Base-by-base conservation (phyloP, 2,113 vertebrate genomes). In the Nothocercus nigrocapillus region DNA sequence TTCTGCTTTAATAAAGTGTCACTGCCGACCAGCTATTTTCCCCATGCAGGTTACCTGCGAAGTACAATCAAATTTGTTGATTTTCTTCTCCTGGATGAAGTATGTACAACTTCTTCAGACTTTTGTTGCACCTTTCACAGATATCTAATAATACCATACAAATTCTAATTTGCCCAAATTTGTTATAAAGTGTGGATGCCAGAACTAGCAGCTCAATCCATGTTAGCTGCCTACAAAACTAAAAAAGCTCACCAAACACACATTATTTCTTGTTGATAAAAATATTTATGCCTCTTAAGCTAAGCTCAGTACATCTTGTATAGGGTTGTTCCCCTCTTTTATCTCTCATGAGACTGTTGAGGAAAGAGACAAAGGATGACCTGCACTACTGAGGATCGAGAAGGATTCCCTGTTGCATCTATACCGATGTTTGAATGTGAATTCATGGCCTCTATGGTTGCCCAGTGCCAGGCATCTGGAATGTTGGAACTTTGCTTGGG, bases 111-210 rank as follows among this genome's bases (percentile, higher is more conserved):
- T 51, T 6, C 32, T 85, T 3, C 4, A 9, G 1, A 56, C 42
- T 72, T 89, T 13, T 79, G 9, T 25, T 89, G 28, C 30, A 74
- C 13, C 16, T 72, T 87, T 91, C 32, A 27, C 72, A 61, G 85
- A 82, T 79, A 82, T 30, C 47, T 53, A 28, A 20, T 10, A 51
- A 19, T 75, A 7, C 21, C 62, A 64, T 27, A 20, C 16, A 63
- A 84, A 11, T 72, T 63, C 47, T 64, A 63, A 67, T 81, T 63
- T 36, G 44, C 53, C 63, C 40, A 66, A 5, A 1, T 74, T 58
- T 88, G 3, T 28, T 83, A 36, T 47, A 38, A 80, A 74, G 30
- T 1, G 0, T 0, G 0, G 32, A 40, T 38, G 15, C n/a, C 1
- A 2, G 25, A 59, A 51, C 38, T 67, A 32, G 38, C 82, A 94